Percentiles rank a stretch among this genome's conserved stretches.
These are phyloP conservation scores for Vulpes vulpes DNA, from an alignment of 2,113 vertebrate species.

Conservation along the genomic window DNA sequence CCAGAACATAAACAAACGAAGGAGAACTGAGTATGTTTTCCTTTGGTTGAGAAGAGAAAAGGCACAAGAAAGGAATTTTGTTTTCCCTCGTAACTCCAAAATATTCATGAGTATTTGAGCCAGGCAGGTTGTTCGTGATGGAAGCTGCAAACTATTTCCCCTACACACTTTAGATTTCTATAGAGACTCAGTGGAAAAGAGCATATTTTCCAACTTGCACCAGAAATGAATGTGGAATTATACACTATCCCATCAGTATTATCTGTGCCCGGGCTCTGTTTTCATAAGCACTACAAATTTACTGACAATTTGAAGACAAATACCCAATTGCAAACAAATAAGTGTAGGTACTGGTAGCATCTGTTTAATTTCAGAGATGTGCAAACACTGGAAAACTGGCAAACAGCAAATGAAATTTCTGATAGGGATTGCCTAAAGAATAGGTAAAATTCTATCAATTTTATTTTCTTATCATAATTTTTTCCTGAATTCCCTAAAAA, in stretches of 20 bases:
- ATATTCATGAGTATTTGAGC: not conserved
- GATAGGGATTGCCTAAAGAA: not conserved
- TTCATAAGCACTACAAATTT: not conserved
- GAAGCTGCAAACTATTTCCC: not conserved
- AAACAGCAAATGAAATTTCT: not conserved
- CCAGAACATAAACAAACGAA: not conserved
- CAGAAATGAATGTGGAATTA: not conserved
- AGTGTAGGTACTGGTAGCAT: not conserved
- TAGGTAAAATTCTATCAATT: not conserved
- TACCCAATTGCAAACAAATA: not conserved
- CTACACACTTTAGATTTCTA: not conserved
- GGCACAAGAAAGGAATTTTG: not conserved
- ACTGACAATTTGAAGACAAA: not conserved
- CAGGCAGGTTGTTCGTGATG: not conserved
- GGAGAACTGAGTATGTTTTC: not conserved
- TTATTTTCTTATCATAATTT: not conserved
- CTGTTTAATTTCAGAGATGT: not conserved
- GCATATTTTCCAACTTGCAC: not conserved
- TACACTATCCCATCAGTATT: not conserved
- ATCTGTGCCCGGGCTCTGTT: not conserved
- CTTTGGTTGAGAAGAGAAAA: not conserved
- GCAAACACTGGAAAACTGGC: not conserved
- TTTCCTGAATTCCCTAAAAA: not conserved
- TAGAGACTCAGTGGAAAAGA: not conserved
- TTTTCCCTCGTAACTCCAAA: constrained; percentile 19